phyloP scores from a whole-genome alignment of 2,113 vertebrate genomes.

The Chaenocephalus aceratus region DNA sequence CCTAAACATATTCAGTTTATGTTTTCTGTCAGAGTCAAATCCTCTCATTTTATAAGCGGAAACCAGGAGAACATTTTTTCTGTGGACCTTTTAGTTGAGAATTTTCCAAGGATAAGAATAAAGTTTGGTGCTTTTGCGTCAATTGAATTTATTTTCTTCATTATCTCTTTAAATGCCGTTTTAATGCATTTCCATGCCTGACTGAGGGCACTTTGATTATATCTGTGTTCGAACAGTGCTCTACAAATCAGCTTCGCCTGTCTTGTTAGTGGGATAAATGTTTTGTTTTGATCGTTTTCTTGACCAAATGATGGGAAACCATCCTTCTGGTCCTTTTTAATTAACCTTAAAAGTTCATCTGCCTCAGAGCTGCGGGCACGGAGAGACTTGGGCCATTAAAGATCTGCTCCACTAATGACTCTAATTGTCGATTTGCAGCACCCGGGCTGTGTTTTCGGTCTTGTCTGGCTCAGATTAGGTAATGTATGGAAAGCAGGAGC shows the following conservation, averaged over 20 bases:
- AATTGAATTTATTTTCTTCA: neutral
- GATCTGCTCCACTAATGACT: conserved; percentile 37
- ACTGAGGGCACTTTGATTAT: neutral
- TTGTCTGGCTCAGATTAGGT: conserved; percentile 37
- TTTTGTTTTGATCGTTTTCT: neutral
- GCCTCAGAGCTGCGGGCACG: neutral
- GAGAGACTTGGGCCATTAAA: conserved; percentile 17
- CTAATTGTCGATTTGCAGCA: conserved; percentile 45
- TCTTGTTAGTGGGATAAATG: neutral
- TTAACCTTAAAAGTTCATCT: conserved; percentile 38
- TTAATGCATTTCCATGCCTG: neutral
- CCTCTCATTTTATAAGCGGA: neutral
- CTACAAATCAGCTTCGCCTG: neutral
- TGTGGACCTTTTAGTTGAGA: too few species aligned
- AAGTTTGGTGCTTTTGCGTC: neutral
- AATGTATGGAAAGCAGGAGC: conserved; percentile 52
- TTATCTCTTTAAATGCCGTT: neutral
- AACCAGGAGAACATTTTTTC: neutral
- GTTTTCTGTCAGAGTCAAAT: too few species aligned
- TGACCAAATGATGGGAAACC: neutral
- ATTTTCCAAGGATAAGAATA: neutral
- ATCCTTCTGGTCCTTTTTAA: conserved; percentile 15
- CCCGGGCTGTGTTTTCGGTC: conserved; percentile 45
- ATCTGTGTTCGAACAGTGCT: neutral
- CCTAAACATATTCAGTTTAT: too few species aligned